Conservation (phyloP, 2,797 vertebrate genomes). For the Gorsachius magnificus region DNA sequence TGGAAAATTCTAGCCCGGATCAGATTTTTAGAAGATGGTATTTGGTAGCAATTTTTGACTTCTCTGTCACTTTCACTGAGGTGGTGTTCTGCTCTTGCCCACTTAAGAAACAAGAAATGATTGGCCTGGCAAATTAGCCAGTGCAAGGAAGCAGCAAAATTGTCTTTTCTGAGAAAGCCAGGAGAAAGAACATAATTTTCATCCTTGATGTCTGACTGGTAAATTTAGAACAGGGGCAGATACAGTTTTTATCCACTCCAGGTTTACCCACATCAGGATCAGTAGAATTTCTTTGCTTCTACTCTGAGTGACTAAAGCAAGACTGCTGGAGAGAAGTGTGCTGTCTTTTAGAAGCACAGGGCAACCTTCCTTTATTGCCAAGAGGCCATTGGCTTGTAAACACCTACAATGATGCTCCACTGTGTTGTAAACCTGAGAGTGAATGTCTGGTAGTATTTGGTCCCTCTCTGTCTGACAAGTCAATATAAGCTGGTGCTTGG, state of each 20-base stretch:
- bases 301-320: background rate
- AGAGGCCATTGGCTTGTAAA: background rate
- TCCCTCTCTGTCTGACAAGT: background rate
- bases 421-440: background rate
- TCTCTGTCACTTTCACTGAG: background rate
- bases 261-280: background rate
- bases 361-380: background rate
- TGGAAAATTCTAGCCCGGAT: conserved; percentile 2
- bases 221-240: background rate
- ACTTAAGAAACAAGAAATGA: background rate
- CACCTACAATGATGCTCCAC: background rate
- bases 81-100: background rate
- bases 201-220: background rate
- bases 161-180: background rate
- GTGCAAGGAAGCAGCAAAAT: background rate
- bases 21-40: background rate
- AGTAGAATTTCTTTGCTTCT: background rate
- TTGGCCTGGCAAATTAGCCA: background rate
- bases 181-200: background rate
- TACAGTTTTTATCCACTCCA: background rate
- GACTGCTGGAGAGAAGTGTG: background rate
- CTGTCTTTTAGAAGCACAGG: background rate
- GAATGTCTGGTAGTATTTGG: background rate
- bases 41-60: background rate
- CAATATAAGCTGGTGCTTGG: background rate